phyloP scores from a whole-genome alignment of 2,113 vertebrate genomes.

The Todiramphus saurophagus region DNA sequence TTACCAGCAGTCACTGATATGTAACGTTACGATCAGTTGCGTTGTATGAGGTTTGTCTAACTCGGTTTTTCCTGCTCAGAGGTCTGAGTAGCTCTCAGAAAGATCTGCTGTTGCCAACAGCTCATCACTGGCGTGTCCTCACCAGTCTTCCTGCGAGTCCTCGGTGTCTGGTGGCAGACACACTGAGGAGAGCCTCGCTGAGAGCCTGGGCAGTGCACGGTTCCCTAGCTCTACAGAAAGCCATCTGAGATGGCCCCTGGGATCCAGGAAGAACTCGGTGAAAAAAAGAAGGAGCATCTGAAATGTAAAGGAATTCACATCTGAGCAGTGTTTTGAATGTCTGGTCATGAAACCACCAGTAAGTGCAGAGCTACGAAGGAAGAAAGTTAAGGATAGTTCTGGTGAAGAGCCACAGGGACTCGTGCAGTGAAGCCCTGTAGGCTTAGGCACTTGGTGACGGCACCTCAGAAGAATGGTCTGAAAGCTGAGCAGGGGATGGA shows the following conservation, averaged over 20 bases:
- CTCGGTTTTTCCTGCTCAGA: not conserved
- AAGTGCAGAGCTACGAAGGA: not conserved
- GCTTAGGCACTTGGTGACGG: not conserved
- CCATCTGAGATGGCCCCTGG: not conserved
- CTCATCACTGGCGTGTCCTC: not conserved
- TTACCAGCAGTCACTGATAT: not conserved
- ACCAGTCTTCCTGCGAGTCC: accelerated
- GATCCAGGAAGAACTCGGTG: not conserved
- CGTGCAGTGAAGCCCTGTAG: not conserved
- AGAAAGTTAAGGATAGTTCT: not conserved
- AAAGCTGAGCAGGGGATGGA: not conserved
- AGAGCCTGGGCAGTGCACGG: not conserved
- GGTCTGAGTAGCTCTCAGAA: not conserved
- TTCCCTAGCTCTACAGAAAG: not conserved
- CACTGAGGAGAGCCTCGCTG: too few species aligned
- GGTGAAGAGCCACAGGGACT: not conserved
- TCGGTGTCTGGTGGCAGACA: accelerated
- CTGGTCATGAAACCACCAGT: not conserved
- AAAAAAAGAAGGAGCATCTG: not conserved
- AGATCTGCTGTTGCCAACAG: not conserved
- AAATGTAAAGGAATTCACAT: not conserved
- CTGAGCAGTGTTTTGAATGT: not conserved
- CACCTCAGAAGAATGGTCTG: not conserved
- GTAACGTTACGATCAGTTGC: not conserved
- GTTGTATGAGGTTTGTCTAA: not conserved